Percentiles rank a stretch among this genome's conserved stretches.
phyloP scores from a whole-genome alignment of 1,140 invertebrate genomes.

The Orius laevigatus region DNA sequence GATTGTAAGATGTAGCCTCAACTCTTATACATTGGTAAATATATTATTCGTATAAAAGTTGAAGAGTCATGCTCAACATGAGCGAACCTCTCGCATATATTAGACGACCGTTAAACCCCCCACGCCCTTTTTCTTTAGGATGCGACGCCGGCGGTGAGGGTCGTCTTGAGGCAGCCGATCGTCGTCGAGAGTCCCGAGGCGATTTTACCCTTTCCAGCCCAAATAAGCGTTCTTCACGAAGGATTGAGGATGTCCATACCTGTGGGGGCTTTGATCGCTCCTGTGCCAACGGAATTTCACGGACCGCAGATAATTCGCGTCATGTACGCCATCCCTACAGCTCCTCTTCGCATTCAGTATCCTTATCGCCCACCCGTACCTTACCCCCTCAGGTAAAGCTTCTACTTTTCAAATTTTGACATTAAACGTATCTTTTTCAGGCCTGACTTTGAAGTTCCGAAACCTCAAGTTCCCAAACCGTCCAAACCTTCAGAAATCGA shows the following conservation, averaged over 20 bases:
- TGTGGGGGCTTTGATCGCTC: slow-evolving; percentile 23
- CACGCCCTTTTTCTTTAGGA: slow-evolving; percentile 18
- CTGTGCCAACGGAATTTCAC: slow-evolving; percentile 16
- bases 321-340: slow-evolving; percentile 22
- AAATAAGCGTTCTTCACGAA: slow-evolving; percentile 21
- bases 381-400: slow-evolving; percentile 16
- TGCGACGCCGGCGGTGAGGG: slow-evolving; percentile 22
- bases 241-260: slow-evolving; percentile 22
- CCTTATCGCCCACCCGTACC: slow-evolving; percentile 9
- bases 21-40: slow-evolving; percentile 15
- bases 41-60: background rate
- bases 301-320: slow-evolving; percentile 20
- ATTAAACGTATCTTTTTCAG: too few species aligned
- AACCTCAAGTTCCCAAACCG: slow-evolving; percentile 2
- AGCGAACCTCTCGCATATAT: background rate
- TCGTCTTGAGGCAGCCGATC: slow-evolving; percentile 20
- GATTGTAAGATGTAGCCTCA: slow-evolving; percentile 17
- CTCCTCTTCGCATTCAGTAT: slow-evolving; percentile 16
- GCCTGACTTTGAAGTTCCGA: background rate
- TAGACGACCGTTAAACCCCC: background rate
- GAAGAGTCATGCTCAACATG: background rate
- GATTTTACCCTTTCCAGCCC: slow-evolving; percentile 20
- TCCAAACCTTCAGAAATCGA: slow-evolving; percentile 3
- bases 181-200: slow-evolving; percentile 18
- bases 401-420: background rate